phyloP scores from a whole-genome alignment of 2,888 invertebrate species.

The Cheilosia pagana region DNA sequence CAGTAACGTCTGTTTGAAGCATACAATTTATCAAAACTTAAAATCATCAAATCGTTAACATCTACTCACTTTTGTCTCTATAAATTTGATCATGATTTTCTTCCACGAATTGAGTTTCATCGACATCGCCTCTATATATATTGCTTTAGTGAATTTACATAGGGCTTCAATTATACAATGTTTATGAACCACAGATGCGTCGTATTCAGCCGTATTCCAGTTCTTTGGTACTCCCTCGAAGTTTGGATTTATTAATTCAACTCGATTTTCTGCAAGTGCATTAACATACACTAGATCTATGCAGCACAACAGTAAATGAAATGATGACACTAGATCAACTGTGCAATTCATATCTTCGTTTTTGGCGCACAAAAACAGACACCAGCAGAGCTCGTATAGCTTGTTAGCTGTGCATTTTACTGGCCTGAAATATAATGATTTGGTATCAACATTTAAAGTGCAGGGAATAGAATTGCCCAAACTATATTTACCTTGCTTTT shows the following conservation, averaged over 20 bases:
- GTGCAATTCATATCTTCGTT: slow-evolving; percentile 93
- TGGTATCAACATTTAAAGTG: slow-evolving; percentile 6
- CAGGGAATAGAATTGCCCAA: not conserved
- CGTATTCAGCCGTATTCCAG: slow-evolving; percentile 86
- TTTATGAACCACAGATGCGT: slow-evolving; percentile 84
- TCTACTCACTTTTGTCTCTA: slow-evolving; percentile 79
- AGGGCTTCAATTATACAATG: slow-evolving; percentile 93
- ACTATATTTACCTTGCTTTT: slow-evolving; percentile 80
- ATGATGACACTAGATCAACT: slow-evolving; percentile 97
- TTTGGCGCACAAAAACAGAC: slow-evolving; percentile 94
- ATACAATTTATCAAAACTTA: slow-evolving; percentile 33
- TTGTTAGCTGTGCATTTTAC: slow-evolving; percentile 92
- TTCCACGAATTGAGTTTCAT: slow-evolving; percentile 95
- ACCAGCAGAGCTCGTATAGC: slow-evolving; percentile 97
- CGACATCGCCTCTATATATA: slow-evolving; percentile 94
- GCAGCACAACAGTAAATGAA: slow-evolving; percentile 94
- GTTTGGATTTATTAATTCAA: slow-evolving; percentile 92
- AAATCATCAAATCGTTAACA: not conserved
- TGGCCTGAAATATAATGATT: slow-evolving; percentile 84
- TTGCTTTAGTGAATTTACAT: slow-evolving; percentile 92
- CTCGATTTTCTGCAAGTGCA: slow-evolving; percentile 90
- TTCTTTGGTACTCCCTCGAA: slow-evolving; percentile 91
- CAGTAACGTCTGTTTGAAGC: slow-evolving; percentile 86
- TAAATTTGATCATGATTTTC: slow-evolving; percentile 88
- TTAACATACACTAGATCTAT: slow-evolving; percentile 96